Evolutionary conservation across 2,888 invertebrate genomes (phyloP), one percentile per base, ranked within the genome.

Genomic region (Rhagonycha lutea): DNA sequence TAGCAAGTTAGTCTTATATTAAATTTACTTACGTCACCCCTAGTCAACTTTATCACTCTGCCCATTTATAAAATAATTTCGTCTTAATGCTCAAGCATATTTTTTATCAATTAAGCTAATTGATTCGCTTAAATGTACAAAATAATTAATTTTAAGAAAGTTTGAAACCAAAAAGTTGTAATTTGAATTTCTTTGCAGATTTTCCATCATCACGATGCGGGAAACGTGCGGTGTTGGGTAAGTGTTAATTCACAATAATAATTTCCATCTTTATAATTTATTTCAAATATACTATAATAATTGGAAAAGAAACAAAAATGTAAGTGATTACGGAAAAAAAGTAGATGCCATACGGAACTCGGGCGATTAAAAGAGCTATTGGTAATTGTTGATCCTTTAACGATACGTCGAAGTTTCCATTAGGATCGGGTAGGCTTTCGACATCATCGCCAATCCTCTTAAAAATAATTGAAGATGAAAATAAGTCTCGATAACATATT

Each of bases 11-110:
- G 73, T 67, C 70, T 74, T 73, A 70, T 70, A 71, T 69, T 63
- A 73, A 73, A 76, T 73, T 70, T 69, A 76, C 73, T 73, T 70
- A 70, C 70, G 70, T 70, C 76, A 60, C 26, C 70, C 47, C 14
- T 47, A 26, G 28, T 68, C 70, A 62, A 70, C 70, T 69, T 73
- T 65, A 73, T 65, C 70, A 23, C 67, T 29, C 63, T 8, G 28
- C 67, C 26, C 71, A 32, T 68, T 69, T 69, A 68, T 68, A 68
- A 70, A 32, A 67, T 75, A 72, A 75, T 75, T 68, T 29, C 67
- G 65, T 32, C 70, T 61, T 18, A 4, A 23, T n/a, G 12, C n/a
- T 14, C 12, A 24, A 65, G 63, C 12, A 71, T 62, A 69, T 63
- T n/a, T 29, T 74, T 67, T 28, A 63, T 61, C 60, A 71, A 72